These are phyloP conservation scores for Palaemon carinicauda DNA, from an alignment of 1,140 invertebrate genomes.

Conservation along the genomic window DNA sequence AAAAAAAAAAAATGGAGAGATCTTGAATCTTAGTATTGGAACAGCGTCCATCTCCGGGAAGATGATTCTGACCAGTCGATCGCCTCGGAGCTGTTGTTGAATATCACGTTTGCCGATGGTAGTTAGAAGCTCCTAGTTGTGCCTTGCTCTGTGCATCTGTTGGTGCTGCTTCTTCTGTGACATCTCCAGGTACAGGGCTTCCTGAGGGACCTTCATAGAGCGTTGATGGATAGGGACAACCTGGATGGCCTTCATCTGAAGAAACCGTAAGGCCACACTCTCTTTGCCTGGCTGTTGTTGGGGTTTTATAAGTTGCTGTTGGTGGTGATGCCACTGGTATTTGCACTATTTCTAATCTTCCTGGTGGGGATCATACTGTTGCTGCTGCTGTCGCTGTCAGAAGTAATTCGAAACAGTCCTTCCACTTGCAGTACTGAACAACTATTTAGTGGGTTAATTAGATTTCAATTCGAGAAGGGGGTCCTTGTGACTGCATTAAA, in stretches of 20 bases:
- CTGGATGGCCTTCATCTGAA: constrained; percentile 60
- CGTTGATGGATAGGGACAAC: constrained; percentile 79
- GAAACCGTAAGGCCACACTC: constrained; percentile 17
- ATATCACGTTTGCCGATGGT: constrained; percentile 65
- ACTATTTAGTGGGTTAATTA: no score
- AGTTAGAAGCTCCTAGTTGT: constrained; percentile 65
- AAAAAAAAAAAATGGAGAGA: no score
- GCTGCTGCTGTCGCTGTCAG: neutral
- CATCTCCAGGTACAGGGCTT: constrained; percentile 77
- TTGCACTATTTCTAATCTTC: neutral
- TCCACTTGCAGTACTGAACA: no score
- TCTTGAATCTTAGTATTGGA: no score
- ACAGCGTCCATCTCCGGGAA: neutral
- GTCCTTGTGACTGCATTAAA: no score
- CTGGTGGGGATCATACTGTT: neutral
- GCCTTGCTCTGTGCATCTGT: constrained; percentile 70
- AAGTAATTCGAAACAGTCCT: no score
- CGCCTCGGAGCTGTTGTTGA: constrained; percentile 15
- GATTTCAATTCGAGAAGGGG: no score
- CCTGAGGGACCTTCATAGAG: constrained; percentile 80
- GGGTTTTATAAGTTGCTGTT: neutral
- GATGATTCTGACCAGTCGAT: neutral
- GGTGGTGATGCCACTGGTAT: neutral
- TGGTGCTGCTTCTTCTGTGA: constrained; percentile 77
- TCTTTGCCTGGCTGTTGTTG: constrained; percentile 14